A percentile compares a stretch with the other conserved stretches of the same genome.
These are phyloP conservation scores for Sminthopsis crassicaudata DNA, from an alignment of 2,113 vertebrate species.

Conservation along the genomic window DNA sequence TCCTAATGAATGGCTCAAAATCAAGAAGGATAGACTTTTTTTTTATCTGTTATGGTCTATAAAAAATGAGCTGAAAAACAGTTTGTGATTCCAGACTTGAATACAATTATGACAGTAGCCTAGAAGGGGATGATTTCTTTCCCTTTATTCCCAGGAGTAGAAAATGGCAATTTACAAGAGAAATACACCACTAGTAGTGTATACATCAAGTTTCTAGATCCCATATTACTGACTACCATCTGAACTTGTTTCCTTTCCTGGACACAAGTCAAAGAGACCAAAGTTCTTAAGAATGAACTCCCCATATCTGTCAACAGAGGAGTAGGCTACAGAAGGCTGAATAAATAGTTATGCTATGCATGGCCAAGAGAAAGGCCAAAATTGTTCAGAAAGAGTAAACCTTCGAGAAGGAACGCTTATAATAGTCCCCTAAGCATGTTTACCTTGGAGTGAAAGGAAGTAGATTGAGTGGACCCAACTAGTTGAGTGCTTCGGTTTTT, in stretches of 20 bases:
- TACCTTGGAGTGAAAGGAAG: not conserved
- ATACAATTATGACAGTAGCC: not conserved
- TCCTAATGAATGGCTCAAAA: not conserved
- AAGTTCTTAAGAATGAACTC: not conserved
- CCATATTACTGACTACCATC: not conserved
- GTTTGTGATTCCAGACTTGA: not conserved
- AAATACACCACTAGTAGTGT: not conserved
- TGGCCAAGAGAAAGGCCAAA: not conserved
- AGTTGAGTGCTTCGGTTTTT: not conserved
- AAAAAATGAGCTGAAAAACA: not conserved
- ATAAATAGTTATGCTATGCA: not conserved
- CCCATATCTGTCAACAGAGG: not conserved
- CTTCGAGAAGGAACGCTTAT: not conserved
- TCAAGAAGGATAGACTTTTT: not conserved
- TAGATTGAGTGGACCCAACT: not conserved
- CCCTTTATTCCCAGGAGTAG: not conserved
- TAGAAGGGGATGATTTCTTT: not conserved
- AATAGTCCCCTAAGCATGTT: not conserved
- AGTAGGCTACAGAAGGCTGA: not conserved
- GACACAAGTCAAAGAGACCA: not conserved
- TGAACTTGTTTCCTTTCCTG: not conserved
- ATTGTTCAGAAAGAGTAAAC: not conserved
- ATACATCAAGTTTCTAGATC: not conserved
- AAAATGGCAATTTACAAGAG: not conserved
- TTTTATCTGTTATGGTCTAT: not conserved